Evolutionary conservation across 2,113 vertebrate genomes (phyloP), one percentile per base, ranked within the genome.

Genomic region (Catharus fuscescens): DNA sequence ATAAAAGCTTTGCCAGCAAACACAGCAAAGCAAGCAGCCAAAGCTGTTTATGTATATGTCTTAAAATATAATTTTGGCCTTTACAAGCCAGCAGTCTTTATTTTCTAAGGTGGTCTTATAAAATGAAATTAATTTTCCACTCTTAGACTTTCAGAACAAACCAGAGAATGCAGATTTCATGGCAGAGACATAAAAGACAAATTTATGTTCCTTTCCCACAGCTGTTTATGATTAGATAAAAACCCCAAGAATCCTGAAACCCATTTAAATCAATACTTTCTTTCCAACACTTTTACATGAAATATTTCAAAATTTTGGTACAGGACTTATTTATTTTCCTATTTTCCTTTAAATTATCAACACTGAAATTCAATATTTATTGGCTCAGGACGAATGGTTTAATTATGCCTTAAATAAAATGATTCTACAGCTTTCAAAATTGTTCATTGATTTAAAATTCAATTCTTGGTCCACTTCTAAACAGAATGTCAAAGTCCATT

Each of bases 11-110:
- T 78, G 47, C 64, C 60, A 86, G 69, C 34, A 93, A 88, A 90
- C 31, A 89, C 59, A 89, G 20, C 10, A 67, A 95, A 96, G 66
- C 47, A 88, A 95, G 93, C 80, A 93, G 88, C 85, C 83, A 67
- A 96, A 90, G 36, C 48, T 88, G 53, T 76, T 93, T 78, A 70
- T 66, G 10, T 61, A 7, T 56, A 7, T 56, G 47, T 79, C 45
- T 91, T 81, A 67, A 92, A 80, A 88, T 56, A 83, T 24, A 56
- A 81, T 88, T 94, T 81, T 77, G 19, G 28, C 10, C 65, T 92
- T 90, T 85, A 73, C 20, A 70, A 91, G n/a, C 45, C 44, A 84
- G 31, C 52, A 79, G 31, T 45, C 69, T 86, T 88, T 80, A 66
- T 94, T 93, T 78, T 67, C 47, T 57, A 53, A 92, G 54, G 74